Evolutionary conservation across 2,888 invertebrate genomes (phyloP), one percentile per base, ranked within the genome.

Genomic region (Tetranychus truncatus): DNA sequence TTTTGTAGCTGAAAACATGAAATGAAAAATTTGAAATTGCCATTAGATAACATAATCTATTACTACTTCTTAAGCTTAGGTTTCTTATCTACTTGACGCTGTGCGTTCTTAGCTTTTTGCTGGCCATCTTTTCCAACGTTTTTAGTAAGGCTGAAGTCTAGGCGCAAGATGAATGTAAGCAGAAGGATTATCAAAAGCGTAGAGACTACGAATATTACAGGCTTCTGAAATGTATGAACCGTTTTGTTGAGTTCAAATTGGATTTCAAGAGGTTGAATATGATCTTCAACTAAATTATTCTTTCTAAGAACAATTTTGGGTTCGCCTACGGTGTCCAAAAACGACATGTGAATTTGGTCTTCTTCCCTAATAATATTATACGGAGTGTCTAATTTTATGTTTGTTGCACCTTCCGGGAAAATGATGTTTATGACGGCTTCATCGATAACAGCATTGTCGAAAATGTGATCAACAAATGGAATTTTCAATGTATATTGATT

Each of bases 401-500:
- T 88, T n/a, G 88, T 84, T 76, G 46, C 81, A 80, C 95, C 93
- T 83, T 99, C 97, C 0, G 99, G 99, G 77, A 99, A 85, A 80
- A 97, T 91, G 74, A 99, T 88, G 81, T 89, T 91, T 0, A 97
- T 88, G 55, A 88, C 86, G 55, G 93, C 84, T 80, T 95, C 90
- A 81, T 97, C 95, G 74, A 99, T 89, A 74, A 91, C 88, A 91
- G 96, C 94, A 80, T 99, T 95, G 84, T 97, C 96, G 84, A 89
- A 95, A 71, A 99, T 88, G 82, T 97, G 97, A 83, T 99, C 97
- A 78, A 99, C 84, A n/a, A 95, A 85, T 78, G 95, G 88, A 90
- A 99, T 92, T 82, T 91, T 92, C 75, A 99, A 84, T 69, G 90
- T 86, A 83, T 90, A 95, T 45, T 90, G 87, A 81, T 84, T 80